These are phyloP conservation scores for Aphidoletes aphidimyza DNA, from an alignment of 2,888 invertebrate genomes.

Conservation along the genomic window DNA sequence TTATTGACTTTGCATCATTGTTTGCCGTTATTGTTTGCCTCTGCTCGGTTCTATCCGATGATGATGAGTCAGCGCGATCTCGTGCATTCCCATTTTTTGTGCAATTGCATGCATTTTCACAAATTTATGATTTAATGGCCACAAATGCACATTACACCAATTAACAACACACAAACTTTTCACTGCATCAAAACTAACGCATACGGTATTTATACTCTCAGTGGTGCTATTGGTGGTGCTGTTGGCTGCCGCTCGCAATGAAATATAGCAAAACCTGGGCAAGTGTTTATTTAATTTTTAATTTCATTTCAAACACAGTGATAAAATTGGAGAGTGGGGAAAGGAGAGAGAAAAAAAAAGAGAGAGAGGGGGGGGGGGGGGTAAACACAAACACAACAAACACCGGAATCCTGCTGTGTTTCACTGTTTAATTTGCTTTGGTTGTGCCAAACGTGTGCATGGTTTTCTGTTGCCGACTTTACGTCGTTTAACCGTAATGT, in stretches of 20 bases:
- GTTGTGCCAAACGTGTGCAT: neutral
- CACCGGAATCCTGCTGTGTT: slow-evolving; percentile 1
- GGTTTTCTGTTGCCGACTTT: slow-evolving; percentile 7
- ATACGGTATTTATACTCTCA: too few relatives aligned
- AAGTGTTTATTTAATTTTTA: slow-evolving; percentile 49
- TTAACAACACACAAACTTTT: slow-evolving; percentile 44
- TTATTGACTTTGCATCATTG: neutral
- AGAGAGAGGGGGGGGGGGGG: too few relatives aligned
- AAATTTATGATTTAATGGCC: slow-evolving; percentile 45
- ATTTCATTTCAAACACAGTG: slow-evolving; percentile 11
- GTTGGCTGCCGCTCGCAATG: neutral
- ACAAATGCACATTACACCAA: slow-evolving; percentile 49
- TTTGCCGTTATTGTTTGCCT: neutral
- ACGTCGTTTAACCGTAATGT: neutral
- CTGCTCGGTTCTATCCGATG: neutral
- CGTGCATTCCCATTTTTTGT: neutral
- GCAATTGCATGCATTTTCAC: neutral
- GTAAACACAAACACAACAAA: neutral
- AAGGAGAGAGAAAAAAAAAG: too few relatives aligned
- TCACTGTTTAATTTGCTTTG: slow-evolving; percentile 12
- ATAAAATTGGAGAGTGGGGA: too few relatives aligned
- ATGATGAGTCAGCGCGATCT: slow-evolving; percentile 1
- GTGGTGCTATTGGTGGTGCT: too few relatives aligned
- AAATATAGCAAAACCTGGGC: slow-evolving; percentile 4
- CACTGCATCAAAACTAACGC: slow-evolving; percentile 7